Evolutionary conservation across 2,113 vertebrate genomes (phyloP), one percentile per base, ranked within the genome.

Genomic region (Tachuris rubrigastra): DNA sequence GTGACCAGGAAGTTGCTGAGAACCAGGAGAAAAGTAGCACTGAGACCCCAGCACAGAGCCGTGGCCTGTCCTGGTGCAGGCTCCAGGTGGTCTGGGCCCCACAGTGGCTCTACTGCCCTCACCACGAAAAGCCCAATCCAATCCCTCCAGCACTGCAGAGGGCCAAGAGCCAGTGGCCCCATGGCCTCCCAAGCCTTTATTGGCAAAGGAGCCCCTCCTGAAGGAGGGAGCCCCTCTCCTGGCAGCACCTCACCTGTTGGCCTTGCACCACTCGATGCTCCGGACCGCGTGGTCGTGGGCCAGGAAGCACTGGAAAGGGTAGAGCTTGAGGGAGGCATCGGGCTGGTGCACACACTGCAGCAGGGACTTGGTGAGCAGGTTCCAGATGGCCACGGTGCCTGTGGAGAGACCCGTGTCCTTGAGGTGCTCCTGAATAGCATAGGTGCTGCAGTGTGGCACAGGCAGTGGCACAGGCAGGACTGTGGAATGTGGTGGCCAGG

Each of bases 301-400:
- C 4, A 97, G 93, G 42, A 99, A 98, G 97, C 98, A 98, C 47
- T 77, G 98, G 93, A 99, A 99, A 1, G 99, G 99, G 94, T 99
- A 98, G 62, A 99, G 97, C 69, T 97, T 98, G 91, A 98, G 71
- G 21, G 98, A 98, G 42, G 94, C 87, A 1, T 98, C 97, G 0
- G 98, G 77, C 68, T 98, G 98, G 14, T 85, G 97, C 52, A 99
- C 98, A 1, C 98, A 98, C 94, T 98, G 98, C 88, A 99, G 96
- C 2, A 98, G 84, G 5, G 99, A 99, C 74, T 97, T 98, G 2
- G 98, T 98, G 67, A 97, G 95, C 91, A 99, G 98, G 96, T 99
- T 98, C 99, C 99, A 99, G 47, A 99, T 87, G 9, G 98, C 99
- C 35, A 99, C 99, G 0, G 98, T 96, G 74, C 99, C 99, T 99